A percentile compares a stretch with the other conserved stretches of the same genome.
Evolutionary conservation across 2,888 invertebrate genomes (phyloP).

Genomic region (Cataglyphis albicans): DNA sequence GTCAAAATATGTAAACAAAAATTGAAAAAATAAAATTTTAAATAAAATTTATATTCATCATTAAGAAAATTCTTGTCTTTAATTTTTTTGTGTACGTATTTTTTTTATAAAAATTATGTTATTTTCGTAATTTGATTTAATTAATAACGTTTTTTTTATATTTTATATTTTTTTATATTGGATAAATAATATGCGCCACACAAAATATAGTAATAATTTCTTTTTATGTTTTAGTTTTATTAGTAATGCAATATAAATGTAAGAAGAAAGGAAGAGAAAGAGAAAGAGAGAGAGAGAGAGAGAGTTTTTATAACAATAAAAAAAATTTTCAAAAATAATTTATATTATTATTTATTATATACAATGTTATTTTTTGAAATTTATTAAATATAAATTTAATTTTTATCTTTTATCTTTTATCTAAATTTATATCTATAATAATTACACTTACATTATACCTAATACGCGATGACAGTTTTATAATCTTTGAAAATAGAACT

Average conservation of each 20-base stretch:
- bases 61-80: neutral
- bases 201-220: neutral
- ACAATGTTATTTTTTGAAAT: neutral
- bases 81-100: neutral
- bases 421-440: neutral
- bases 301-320: neutral
- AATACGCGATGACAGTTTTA: neutral
- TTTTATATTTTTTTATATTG: neutral
- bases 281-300: neutral
- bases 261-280: neutral
- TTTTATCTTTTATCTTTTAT: neutral
- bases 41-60: neutral
- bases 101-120: neutral
- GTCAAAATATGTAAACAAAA: neutral
- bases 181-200: neutral
- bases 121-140: neutral
- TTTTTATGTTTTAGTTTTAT: neutral
- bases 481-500: neutral
- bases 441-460: neutral
- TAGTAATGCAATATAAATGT: neutral
- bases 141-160: neutral
- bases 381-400: neutral
- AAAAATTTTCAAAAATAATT: neutral
- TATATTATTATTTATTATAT: neutral
- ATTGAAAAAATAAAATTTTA: constrained; percentile 2